Percentiles rank a stretch among this genome's conserved stretches.
Conservation (phyloP, 2,888 invertebrate genomes). For the Clanis bilineata region DNA sequence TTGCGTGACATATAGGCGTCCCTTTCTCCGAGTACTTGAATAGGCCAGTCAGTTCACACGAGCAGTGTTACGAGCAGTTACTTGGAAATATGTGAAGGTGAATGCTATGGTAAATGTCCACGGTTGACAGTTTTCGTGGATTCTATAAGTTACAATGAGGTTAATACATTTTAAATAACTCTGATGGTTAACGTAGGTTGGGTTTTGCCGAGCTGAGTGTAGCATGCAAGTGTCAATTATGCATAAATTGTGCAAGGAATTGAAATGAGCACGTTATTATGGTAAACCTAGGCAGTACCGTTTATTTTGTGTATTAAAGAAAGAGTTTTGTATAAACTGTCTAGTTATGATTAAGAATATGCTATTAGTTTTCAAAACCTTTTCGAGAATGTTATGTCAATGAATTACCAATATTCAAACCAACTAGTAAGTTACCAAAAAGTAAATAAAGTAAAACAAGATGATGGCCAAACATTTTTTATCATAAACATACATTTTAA, state of each 20-base stretch:
- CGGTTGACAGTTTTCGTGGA: not conserved
- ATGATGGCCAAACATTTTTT: no score
- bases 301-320: not conserved
- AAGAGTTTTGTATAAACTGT: no score
- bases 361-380: no score
- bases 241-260: not conserved
- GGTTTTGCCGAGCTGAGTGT: not conserved
- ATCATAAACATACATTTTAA: no score
- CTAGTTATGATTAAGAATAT: no score
- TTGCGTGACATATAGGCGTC: slow-evolving; percentile 54
- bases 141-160: slow-evolving; percentile 21
- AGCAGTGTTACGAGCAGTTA: not conserved
- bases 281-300: no score
- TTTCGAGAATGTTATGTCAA: no score
- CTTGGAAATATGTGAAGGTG: slow-evolving; percentile 9
- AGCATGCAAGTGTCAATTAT: not conserved
- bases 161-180: not conserved
- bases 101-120: slow-evolving; percentile 7
- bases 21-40: slow-evolving; percentile 43
- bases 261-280: no score
- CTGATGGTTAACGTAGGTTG: not conserved
- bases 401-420: no score
- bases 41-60: slow-evolving; percentile 3
- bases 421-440: no score
- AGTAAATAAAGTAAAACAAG: no score